Base-by-base conservation (phyloP, 2,888 invertebrate species). In the Asteroscopus sphinx region DNA sequence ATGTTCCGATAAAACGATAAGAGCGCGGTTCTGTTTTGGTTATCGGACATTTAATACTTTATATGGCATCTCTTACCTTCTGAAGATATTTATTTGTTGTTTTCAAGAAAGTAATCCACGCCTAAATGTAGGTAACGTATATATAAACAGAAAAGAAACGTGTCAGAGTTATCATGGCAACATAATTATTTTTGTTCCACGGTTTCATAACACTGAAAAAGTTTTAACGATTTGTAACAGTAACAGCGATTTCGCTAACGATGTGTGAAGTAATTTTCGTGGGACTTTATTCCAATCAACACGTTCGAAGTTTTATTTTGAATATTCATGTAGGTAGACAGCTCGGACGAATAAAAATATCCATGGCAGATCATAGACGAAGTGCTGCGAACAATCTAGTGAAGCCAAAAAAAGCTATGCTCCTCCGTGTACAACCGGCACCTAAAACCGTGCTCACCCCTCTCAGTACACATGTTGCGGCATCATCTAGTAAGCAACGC, bases 1-100 rank as follows among this genome's bases (percentile, higher is more conserved):
- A 68, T 62, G 70, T 73, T 64, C 61, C 64, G 86, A 87, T 88
- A 82, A 73, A 53, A 36, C 60, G 76, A 83, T 83, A 84, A 76
- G 73, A 71, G 72, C 65, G 71, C 68, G 57, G 63, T 67, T 68
- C 74, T 79, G 76, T 81, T 75, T 77, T 76, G 77, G 73, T 78
- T 81, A 83, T 79, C 78, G 68, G 68, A 62, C 57, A 62, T 70
- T 72, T 58, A 61, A 67, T 59, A 65, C 44, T 64, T 58, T 57
- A 55, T 60, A 57, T 37, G 40, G 28, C n/a, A 25, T 55, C 44
- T 42, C 28, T 17, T 56, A 56, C 57, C 25, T 26, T 51, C 49
- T 36, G 52, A 53, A 49, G 35, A 47, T 53, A 63, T 57, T 39
- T 49, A 35, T 49, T 36, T 46, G 8, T 4, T 39, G 16, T 36